Evolutionary conservation across 2,113 vertebrate species (phyloP), one percentile per base, ranked within the genome.

Genomic region (Epinephelus lanceolatus): DNA sequence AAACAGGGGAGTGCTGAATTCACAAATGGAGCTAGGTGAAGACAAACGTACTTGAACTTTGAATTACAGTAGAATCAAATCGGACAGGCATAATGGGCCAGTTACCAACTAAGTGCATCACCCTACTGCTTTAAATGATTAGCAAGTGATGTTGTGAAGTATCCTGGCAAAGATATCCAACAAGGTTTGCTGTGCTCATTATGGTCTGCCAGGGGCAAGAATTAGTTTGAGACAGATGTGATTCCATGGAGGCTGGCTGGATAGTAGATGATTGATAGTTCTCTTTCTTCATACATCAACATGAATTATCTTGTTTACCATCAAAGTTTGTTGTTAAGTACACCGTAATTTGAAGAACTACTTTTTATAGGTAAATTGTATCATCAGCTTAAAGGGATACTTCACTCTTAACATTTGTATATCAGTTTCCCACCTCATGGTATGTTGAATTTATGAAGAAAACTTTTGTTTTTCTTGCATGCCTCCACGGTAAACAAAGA

Each of bases 151-250:
- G 42, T 33, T 80, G 55, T 60, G 42, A 45, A 51, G 72, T 40
- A 33, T 51, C 45, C 72, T 40, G 72, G 47, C 45, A 62, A 17
- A 62, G 45, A 4, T 19, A 17, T 51, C 19, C 23, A 51, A 23
- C 30, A 63, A 13, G 11, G 11, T 17, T 40, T 25, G 27, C 45
- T 52, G 37, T 51, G 45, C 21, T 63, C 59, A 40, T 25, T 37
- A 52, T 25, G 27, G 27, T 52, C 47, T 25, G 59, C 47, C 59
- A 23, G 47, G 13, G 9, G 30, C 59, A n/a, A 30, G 21, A 33
- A 75, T 18, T 51, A 37, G 55, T 30, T 14, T 53, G 30, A 40
- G 76, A 71, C 30, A 78, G 45, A 78, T 78, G 66, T 42, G 30
- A 60, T 51, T 60, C 11, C 42, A 45, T 33, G 6, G 18, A 25